Base-by-base conservation (phyloP, 2,888 invertebrate species). In the Cyaniris semiargus region DNA sequence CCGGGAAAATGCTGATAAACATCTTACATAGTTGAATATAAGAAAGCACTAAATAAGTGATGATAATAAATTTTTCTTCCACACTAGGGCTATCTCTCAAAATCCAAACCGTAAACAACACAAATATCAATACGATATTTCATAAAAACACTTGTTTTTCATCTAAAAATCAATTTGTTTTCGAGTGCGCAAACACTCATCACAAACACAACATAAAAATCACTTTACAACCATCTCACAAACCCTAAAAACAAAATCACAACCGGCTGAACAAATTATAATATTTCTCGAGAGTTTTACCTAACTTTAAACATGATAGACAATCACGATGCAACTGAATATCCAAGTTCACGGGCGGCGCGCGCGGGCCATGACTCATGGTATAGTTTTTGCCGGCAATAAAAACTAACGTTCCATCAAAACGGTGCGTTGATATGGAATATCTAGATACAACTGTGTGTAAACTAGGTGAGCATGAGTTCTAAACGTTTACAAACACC, bases 241-340 rank as follows among this genome's bases (percentile, higher is more conserved):
- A 53, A 5, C 18, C 15, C 60, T 5, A 58, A 58, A 58, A 53
- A 18, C 53, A 44, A 53, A 53, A 53, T 18, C 15, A 15, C 48
- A 60, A 60, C 60, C 60, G 21, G 21, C 60, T 58, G 60, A 21
- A 13, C 13, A 66, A 66, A 27, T 27, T 27, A 60, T 60, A 27
- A 60, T 66, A 66, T 66, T 66, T 66, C 21, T 23, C 23, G 15
- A 66, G 66, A 27, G 66, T 71, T 79, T 80, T 81, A 84, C 86
- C 91, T 89, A 87, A 80, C 80, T 79, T 80, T 79, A 72, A 88
- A 88, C 91, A 92, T 91, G 84, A 86, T 86, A 82, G 81, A 80
- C 79, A 81, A 80, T 81, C 81, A 76, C 80, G 78, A 27, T 79
- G 75, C 79, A 78, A 83, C 84, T 82, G 81, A 84, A 80, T 80